phyloP scores from a whole-genome alignment of 1,140 invertebrate genomes.

The Colletes gigas region DNA sequence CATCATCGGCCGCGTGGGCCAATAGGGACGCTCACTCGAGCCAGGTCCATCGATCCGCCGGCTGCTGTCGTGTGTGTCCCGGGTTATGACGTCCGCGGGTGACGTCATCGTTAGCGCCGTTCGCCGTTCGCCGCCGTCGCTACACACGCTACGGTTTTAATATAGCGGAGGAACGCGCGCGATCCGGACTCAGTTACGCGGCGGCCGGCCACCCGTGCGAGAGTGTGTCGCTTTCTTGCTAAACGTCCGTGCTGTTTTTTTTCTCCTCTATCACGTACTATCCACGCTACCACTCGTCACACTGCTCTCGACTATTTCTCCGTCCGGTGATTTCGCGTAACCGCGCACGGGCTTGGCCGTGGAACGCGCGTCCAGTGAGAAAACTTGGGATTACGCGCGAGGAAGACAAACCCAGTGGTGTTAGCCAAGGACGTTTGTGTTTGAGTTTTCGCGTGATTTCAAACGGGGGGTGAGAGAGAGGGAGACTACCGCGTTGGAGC shows the following conservation, averaged over 20 bases:
- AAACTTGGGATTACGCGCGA: conserved; percentile 22
- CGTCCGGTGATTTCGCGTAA: not conserved
- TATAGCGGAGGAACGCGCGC: conserved; percentile 78
- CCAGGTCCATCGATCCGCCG: conserved; percentile 73
- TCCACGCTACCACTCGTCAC: conserved; percentile 2
- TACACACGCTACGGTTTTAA: conserved; percentile 81
- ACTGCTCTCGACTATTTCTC: conserved; percentile 16
- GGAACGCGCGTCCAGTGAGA: conserved; percentile 24
- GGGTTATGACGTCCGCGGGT: conserved; percentile 73
- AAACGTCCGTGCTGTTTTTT: conserved; percentile 40
- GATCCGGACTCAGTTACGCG: conserved; percentile 79
- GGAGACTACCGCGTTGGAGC: conserved; percentile 1
- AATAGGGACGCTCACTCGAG: conserved; percentile 67
- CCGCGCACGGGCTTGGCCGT: not conserved
- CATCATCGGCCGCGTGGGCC: conserved; percentile 71
- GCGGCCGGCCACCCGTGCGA: conserved; percentile 78
- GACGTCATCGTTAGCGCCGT: conserved; percentile 72
- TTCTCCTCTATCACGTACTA: conserved; percentile 15
- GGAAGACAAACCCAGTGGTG: conserved; percentile 22
- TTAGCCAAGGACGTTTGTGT: conserved; percentile 50
- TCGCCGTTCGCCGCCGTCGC: conserved; percentile 63
- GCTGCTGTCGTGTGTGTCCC: conserved; percentile 63
- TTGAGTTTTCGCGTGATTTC: conserved; percentile 45
- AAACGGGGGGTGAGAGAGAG: conserved; percentile 14
- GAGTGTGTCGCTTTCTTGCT: conserved; percentile 64